Evolutionary conservation across 2,888 invertebrate species (phyloP).

Genomic region (Xanthia togata): DNA sequence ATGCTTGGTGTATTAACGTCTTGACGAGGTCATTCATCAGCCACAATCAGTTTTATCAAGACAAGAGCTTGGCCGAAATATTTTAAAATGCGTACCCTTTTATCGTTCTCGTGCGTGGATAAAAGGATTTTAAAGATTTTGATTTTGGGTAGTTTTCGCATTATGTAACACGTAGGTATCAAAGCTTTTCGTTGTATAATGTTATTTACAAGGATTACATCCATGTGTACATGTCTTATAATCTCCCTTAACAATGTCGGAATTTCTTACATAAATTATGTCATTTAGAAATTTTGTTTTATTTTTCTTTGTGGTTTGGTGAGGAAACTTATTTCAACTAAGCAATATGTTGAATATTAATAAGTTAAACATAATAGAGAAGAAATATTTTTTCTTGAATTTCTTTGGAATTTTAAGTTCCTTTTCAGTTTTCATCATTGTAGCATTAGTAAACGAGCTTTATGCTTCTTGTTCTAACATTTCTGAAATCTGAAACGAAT

Average conservation of each 20-base stretch:
- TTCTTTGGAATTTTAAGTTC: slow-evolving; percentile 11
- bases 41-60: slow-evolving; percentile 74
- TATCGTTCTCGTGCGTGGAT: slow-evolving; percentile 72
- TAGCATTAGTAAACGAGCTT: neutral
- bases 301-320: slow-evolving; percentile 18
- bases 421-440: slow-evolving; percentile 7
- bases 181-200: slow-evolving; percentile 9
- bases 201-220: slow-evolving; percentile 13
- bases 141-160: slow-evolving; percentile 54
- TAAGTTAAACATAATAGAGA: slow-evolving; percentile 10
- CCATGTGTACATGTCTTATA: slow-evolving; percentile 27
- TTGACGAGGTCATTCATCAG: slow-evolving; percentile 73
- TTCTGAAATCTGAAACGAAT: slow-evolving; percentile 31
- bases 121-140: slow-evolving; percentile 70
- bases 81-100: slow-evolving; percentile 67
- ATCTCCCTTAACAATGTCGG: slow-evolving; percentile 37
- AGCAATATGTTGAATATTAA: slow-evolving; percentile 36
- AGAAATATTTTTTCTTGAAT: neutral
- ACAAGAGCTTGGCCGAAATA: slow-evolving; percentile 70
- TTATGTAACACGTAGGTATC: slow-evolving; percentile 54
- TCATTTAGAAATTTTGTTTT: slow-evolving; percentile 31
- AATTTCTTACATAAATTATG: slow-evolving; percentile 27
- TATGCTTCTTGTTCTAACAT: slow-evolving; percentile 1
- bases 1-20: slow-evolving; percentile 19
- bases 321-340: slow-evolving; percentile 16